Percentiles rank a stretch among this genome's conserved stretches.
These are phyloP conservation scores for mouse (Mus musculus) DNA, from an alignment of 2,113 vertebrate species.

Conservation along the genomic window DNA sequence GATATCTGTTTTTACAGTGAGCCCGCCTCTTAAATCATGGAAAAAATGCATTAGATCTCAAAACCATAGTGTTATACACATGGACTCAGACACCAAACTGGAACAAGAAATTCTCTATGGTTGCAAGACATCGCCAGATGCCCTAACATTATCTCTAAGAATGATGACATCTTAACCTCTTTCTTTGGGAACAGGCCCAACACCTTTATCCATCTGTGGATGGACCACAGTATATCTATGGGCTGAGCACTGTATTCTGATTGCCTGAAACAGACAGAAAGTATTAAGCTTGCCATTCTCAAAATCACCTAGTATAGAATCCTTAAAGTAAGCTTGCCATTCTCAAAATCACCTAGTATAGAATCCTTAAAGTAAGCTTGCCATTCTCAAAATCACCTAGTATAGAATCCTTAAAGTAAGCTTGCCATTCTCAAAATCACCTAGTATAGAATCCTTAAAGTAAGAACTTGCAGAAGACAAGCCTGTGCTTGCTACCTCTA, in stretches of 20 bases:
- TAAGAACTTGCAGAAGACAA: slow-evolving; percentile 36
- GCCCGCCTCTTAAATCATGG: slow-evolving; percentile 1
- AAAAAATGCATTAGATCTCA: slow-evolving; percentile 3
- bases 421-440: slow-evolving; percentile 5
- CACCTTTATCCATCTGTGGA: background rate
- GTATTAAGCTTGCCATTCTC: slow-evolving; percentile 33
- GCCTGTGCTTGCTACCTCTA: background rate
- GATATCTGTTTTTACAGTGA: background rate
- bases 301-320: background rate
- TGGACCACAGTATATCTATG: background rate
- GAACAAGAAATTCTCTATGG: background rate
- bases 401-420: slow-evolving; percentile 11
- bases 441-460: background rate
- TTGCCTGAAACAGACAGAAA: background rate
- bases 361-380: too few relatives aligned
- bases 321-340: too few relatives aligned
- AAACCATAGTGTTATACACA: background rate
- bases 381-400: slow-evolving; percentile 2
- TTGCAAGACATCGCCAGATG: background rate
- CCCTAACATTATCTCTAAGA: background rate
- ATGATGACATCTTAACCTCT: background rate
- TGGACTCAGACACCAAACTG: background rate
- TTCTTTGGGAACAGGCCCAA: background rate
- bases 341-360: too few relatives aligned
- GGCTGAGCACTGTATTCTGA: background rate